Percentiles rank a stretch among this genome's conserved stretches.
Evolutionary conservation across 2,113 vertebrate species (phyloP).

Genomic region (Onychostoma macrolepis): DNA sequence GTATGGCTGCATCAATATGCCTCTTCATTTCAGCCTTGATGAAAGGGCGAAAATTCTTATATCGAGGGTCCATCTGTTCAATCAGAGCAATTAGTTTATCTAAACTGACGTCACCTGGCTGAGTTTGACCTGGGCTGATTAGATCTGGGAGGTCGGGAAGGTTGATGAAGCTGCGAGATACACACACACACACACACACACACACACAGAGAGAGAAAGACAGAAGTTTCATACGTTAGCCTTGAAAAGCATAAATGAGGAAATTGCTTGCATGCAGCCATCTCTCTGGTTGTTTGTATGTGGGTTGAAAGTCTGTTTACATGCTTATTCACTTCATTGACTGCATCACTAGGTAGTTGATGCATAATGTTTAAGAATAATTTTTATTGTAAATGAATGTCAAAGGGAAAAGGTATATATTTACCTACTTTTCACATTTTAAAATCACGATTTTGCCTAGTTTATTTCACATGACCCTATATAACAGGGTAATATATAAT

Average conservation of each 20-base stretch:
- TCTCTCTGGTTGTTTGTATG: not conserved
- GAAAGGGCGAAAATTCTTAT: slow-evolving; percentile 13
- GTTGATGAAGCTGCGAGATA: not conserved
- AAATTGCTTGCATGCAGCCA: not conserved
- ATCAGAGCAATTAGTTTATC: slow-evolving; percentile 32
- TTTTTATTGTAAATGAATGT: not conserved
- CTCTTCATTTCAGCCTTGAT: slow-evolving; percentile 9
- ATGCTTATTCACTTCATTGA: no score
- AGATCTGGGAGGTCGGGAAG: slow-evolving; percentile 19
- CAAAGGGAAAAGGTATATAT: not conserved
- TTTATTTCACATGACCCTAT: not conserved
- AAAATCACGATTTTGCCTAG: not conserved
- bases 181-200: not conserved
- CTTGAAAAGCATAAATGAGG: not conserved
- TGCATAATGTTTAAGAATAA: not conserved
- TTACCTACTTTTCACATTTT: not conserved
- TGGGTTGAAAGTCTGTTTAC: not conserved
- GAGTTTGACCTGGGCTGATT: slow-evolving; percentile 33
- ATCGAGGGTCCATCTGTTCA: slow-evolving; percentile 51
- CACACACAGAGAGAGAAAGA: not conserved
- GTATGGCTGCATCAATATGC: slow-evolving; percentile 40
- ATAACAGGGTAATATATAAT: no score
- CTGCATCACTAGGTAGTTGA: not conserved
- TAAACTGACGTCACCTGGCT: slow-evolving; percentile 32
- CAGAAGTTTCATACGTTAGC: not conserved